Conservation (phyloP, 2,888 invertebrate species). For the Rhimphoctona megacephalus region DNA sequence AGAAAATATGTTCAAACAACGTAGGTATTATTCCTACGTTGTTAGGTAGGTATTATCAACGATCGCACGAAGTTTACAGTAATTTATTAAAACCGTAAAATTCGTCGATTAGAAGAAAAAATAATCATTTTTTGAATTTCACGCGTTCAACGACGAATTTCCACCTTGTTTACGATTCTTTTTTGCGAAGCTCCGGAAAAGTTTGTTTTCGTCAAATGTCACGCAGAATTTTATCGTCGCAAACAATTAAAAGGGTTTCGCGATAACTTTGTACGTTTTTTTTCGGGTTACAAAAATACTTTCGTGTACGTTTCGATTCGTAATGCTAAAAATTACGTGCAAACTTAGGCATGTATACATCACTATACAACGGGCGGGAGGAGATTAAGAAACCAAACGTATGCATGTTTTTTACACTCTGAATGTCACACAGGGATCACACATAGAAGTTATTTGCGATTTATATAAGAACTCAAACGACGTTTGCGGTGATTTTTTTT, state of each 20-base stretch:
- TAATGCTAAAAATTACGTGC: conserved; percentile 18
- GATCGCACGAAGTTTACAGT: neutral
- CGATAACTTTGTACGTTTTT: neutral
- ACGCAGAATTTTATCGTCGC: neutral
- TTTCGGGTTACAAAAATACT: neutral
- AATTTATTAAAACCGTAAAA: neutral
- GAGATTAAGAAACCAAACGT: conserved; percentile 70
- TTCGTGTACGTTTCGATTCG: neutral
- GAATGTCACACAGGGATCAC: conserved; percentile 63
- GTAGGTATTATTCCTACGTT: neutral
- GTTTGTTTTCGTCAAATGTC: neutral
- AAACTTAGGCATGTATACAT: conserved; percentile 18
- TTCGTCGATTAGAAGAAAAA: neutral
- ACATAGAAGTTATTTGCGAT: conserved; percentile 42
- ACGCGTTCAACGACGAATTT: neutral
- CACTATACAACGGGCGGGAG: conserved; percentile 22
- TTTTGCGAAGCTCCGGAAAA: neutral
- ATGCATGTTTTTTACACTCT: conserved; percentile 66
- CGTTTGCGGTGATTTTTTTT: conserved; percentile 11
- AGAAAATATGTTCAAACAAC: neutral
- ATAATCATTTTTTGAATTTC: neutral
- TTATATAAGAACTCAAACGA: conserved; percentile 53
- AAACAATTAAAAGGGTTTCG: neutral
- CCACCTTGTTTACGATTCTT: neutral
- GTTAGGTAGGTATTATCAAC: no score